Evolutionary conservation across 2,797 vertebrate genomes (phyloP).

Genomic region (Balearica regulorum): DNA sequence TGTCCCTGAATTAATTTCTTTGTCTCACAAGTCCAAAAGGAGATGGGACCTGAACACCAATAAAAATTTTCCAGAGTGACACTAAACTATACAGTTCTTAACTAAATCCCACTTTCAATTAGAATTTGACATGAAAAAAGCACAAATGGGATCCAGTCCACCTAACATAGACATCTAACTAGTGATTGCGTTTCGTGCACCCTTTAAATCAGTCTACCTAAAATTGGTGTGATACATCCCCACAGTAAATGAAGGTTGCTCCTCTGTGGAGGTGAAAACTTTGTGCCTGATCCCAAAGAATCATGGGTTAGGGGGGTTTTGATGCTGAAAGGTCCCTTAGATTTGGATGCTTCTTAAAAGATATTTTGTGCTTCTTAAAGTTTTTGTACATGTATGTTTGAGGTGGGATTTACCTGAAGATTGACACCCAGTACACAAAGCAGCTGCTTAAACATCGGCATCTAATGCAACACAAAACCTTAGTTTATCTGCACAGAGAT

Average conservation of each 20-base stretch:
- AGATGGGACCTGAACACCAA: background rate
- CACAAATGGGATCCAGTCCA: background rate
- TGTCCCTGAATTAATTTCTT: background rate
- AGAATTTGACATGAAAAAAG: background rate
- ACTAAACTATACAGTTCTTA: background rate
- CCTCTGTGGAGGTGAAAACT: background rate
- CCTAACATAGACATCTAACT: background rate
- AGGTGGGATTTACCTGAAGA: background rate
- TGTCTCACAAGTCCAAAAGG: background rate
- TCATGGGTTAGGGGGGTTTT: background rate
- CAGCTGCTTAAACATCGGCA: background rate
- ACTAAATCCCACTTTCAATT: background rate
- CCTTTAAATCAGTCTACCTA: background rate
- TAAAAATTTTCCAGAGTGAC: background rate
- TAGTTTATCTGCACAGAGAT: background rate
- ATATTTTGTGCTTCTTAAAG: background rate
- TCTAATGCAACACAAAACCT: background rate
- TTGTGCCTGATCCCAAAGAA: fast-evolving
- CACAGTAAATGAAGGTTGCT: background rate
- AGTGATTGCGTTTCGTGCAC: background rate
- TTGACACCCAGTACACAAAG: background rate
- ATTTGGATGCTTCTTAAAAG: background rate
- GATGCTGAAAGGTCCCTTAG: background rate
- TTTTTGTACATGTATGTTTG: background rate
- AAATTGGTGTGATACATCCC: fast-evolving